Evolutionary conservation across 2,888 invertebrate species (phyloP).

Genomic region (Cactoblastis cactorum): DNA sequence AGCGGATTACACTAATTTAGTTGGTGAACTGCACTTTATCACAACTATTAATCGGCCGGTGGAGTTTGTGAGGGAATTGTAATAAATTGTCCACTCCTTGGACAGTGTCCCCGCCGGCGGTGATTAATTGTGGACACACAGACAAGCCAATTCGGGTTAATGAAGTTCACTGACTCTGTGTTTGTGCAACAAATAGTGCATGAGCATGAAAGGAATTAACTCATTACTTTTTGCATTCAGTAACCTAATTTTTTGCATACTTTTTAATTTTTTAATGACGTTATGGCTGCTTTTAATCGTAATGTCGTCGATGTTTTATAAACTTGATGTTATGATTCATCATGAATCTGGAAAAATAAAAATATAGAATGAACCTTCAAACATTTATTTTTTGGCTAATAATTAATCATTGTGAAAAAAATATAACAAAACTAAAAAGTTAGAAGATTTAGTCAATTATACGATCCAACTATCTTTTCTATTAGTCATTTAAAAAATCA

Average conservation of each 20-base stretch:
- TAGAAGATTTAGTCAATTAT: neutral
- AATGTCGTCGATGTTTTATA: too few relatives aligned
- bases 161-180: conserved; percentile 61
- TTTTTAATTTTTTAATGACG: neutral
- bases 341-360: too few relatives aligned
- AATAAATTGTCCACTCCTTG: conserved; percentile 67
- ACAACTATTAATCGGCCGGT: conserved; percentile 48
- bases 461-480: neutral
- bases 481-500: neutral
- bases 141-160: conserved; percentile 60
- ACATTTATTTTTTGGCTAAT: too few relatives aligned
- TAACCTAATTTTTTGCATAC: neutral
- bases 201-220: neutral
- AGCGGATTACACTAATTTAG: conserved; percentile 22
- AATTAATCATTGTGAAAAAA: too few relatives aligned
- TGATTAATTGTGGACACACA: conserved; percentile 64
- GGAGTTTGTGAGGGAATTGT: conserved; percentile 55
- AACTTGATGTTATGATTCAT: too few relatives aligned
- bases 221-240: neutral
- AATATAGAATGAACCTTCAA: too few relatives aligned
- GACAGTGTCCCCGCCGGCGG: conserved; percentile 28
- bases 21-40: conserved; percentile 41
- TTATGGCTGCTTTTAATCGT: neutral
- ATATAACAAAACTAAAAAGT: too few relatives aligned
- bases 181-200: conserved; percentile 23